phyloP scores from a whole-genome alignment of 2,888 invertebrate genomes.

The Macrophya annulata region DNA sequence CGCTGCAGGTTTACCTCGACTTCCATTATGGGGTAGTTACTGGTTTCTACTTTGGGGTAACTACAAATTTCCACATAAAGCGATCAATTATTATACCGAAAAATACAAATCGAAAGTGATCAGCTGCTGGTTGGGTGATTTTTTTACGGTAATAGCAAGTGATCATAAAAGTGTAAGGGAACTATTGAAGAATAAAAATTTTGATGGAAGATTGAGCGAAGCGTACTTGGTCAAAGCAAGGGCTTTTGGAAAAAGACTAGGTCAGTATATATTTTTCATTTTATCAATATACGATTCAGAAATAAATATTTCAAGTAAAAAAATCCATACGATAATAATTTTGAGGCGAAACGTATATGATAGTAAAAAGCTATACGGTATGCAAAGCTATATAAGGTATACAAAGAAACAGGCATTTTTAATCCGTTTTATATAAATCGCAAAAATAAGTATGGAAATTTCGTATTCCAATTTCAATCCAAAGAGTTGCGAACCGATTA shows the following conservation, averaged over 20 bases:
- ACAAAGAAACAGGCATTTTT: too few relatives aligned
- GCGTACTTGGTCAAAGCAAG: constrained; percentile 80
- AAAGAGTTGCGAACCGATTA: not conserved
- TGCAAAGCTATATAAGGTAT: too few relatives aligned
- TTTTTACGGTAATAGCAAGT: constrained; percentile 81
- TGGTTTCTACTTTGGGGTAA: constrained; percentile 82
- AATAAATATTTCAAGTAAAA: too few relatives aligned
- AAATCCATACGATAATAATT: too few relatives aligned
- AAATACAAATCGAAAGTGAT: constrained; percentile 84
- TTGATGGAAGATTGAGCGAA: constrained; percentile 83
- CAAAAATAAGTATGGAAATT: too few relatives aligned
- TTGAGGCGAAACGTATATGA: too few relatives aligned
- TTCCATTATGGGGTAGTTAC: constrained; percentile 85
- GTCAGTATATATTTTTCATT: constrained; percentile 68
- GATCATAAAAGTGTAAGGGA: constrained; percentile 82
- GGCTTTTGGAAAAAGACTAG: constrained; percentile 82
- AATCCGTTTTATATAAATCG: too few relatives aligned
- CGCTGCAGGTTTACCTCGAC: constrained; percentile 82
- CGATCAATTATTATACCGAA: constrained; percentile 80
- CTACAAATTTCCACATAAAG: constrained; percentile 81
- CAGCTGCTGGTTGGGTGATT: constrained; percentile 82
- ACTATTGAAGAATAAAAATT: constrained; percentile 82
- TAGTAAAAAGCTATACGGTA: too few relatives aligned
- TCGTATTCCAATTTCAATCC: too few relatives aligned
- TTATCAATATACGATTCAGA: too few relatives aligned